Percentiles rank a stretch among this genome's conserved stretches.
Conservation (phyloP, 2,797 vertebrate genomes). For the Buceros bicornis region DNA sequence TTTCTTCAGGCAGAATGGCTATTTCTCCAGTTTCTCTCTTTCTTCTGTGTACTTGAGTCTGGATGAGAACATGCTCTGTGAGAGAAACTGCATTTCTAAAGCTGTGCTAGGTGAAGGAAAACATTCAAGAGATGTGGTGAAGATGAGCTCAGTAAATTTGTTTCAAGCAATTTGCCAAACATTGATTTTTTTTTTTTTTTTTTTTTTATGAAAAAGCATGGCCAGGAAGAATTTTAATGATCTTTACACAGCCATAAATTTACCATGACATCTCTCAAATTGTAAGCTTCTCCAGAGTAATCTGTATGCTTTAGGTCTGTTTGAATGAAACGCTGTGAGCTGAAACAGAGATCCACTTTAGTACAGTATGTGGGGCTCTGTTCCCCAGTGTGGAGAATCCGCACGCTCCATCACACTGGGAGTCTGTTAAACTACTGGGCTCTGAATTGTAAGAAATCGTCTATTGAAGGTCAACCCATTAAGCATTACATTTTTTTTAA, state of each 20-base stretch:
- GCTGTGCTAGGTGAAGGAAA: background rate
- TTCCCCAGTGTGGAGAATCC: background rate
- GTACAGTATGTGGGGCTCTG: background rate
- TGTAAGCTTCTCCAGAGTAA: background rate
- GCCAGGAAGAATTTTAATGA: background rate
- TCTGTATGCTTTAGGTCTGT: background rate
- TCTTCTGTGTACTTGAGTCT: background rate
- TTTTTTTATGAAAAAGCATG: background rate
- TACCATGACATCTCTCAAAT: background rate
- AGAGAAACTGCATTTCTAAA: background rate
- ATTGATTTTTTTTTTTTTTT: background rate
- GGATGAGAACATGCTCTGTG: background rate
- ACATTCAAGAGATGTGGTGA: background rate
- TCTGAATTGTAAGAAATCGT: background rate
- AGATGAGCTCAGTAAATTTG: background rate
- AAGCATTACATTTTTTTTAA: background rate
- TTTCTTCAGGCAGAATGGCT: background rate
- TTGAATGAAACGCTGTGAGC: background rate
- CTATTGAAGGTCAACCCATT: background rate
- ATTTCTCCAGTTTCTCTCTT: background rate
- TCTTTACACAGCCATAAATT: background rate
- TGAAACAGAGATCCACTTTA: background rate
- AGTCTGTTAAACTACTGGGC: background rate
- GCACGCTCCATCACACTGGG: background rate
- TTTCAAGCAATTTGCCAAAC: background rate